A percentile compares a stretch with the other conserved stretches of the same genome.
Evolutionary conservation across 2,888 invertebrate species (phyloP).

Genomic region (Eudasyphora cyanicolor): DNA sequence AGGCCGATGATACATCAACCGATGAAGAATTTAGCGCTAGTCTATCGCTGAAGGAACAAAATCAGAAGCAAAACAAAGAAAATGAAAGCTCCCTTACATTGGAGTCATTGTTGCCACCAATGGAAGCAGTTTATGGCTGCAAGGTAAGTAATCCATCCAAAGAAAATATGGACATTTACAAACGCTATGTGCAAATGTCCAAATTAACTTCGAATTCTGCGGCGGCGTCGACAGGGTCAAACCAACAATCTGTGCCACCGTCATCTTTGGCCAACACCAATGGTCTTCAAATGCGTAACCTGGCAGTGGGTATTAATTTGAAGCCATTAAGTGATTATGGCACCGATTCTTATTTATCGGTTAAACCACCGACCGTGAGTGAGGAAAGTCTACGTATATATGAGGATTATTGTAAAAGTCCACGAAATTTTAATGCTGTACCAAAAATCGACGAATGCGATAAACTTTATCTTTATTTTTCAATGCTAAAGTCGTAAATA

Average conservation of each 20-base stretch:
- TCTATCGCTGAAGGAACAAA: slow-evolving; percentile 72
- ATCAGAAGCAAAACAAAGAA: slow-evolving; percentile 70
- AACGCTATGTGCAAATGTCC: slow-evolving; percentile 77
- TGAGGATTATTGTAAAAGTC: slow-evolving; percentile 75
- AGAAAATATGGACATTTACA: slow-evolving; percentile 76
- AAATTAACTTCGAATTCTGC: slow-evolving; percentile 69
- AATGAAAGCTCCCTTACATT: slow-evolving; percentile 72
- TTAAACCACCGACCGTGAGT: slow-evolving; percentile 75
- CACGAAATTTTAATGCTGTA: slow-evolving; percentile 73
- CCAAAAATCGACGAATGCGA: slow-evolving; percentile 74
- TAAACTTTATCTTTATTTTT: slow-evolving; percentile 73
- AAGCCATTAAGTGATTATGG: slow-evolving; percentile 75
- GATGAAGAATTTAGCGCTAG: slow-evolving; percentile 84
- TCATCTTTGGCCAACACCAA: slow-evolving; percentile 2
- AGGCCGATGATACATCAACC: slow-evolving; percentile 85
- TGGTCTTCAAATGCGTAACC: slow-evolving; percentile 68
- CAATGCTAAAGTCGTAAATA: slow-evolving; percentile 71
- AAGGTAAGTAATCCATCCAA: slow-evolving; percentile 74
- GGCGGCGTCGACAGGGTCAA: slow-evolving; percentile 63
- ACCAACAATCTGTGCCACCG: slow-evolving; percentile 26
- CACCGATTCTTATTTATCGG: slow-evolving; percentile 75
- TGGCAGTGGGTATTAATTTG: slow-evolving; percentile 71
- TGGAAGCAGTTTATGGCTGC: slow-evolving; percentile 78
- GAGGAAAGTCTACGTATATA: slow-evolving; percentile 75
- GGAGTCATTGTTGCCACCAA: slow-evolving; percentile 75